These are phyloP conservation scores for Aphodius granarius DNA, from an alignment of 2,888 invertebrate species.

Conservation along the genomic window DNA sequence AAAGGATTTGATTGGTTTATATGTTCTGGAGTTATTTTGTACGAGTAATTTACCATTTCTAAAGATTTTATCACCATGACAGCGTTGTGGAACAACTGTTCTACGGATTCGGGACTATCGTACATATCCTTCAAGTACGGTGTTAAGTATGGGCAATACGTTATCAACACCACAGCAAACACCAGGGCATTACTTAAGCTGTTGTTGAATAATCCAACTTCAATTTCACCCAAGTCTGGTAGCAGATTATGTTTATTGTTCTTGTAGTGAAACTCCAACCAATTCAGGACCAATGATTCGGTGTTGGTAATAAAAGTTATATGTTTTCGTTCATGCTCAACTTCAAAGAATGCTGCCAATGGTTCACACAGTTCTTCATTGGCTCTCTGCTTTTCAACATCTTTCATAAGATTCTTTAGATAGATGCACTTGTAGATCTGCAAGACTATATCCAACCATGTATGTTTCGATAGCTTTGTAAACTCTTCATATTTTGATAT, in stretches of 20 bases:
- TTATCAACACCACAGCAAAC: constrained; percentile 58
- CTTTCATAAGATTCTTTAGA: constrained; percentile 17
- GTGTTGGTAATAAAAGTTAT: constrained; percentile 17
- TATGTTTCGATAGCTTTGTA: constrained; percentile 47
- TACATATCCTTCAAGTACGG: constrained; percentile 55
- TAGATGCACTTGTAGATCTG: constrained; percentile 64
- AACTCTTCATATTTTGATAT: constrained; percentile 31
- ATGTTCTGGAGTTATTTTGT: constrained; percentile 58
- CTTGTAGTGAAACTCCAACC: constrained; percentile 52
- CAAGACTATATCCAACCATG: constrained; percentile 65
- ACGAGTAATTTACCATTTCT: constrained; percentile 59
- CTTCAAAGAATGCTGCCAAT: not conserved
- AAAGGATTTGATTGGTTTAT: constrained; percentile 59
- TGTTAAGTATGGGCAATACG: constrained; percentile 62
- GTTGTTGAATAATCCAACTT: not conserved
- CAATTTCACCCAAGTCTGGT: not conserved
- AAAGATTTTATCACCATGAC: constrained; percentile 60
- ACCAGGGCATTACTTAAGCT: constrained; percentile 57
- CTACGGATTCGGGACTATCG: constrained; percentile 46
- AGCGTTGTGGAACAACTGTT: constrained; percentile 61
- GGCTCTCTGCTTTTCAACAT: not conserved
- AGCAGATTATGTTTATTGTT: constrained; percentile 37
- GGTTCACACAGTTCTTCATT: not conserved
- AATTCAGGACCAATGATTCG: constrained; percentile 50
- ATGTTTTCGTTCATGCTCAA: not conserved